These are phyloP conservation scores for Geodia barretti DNA, from an alignment of 37 sponge, comb jelly and placozoan genomes.

Conservation along the genomic window DNA sequence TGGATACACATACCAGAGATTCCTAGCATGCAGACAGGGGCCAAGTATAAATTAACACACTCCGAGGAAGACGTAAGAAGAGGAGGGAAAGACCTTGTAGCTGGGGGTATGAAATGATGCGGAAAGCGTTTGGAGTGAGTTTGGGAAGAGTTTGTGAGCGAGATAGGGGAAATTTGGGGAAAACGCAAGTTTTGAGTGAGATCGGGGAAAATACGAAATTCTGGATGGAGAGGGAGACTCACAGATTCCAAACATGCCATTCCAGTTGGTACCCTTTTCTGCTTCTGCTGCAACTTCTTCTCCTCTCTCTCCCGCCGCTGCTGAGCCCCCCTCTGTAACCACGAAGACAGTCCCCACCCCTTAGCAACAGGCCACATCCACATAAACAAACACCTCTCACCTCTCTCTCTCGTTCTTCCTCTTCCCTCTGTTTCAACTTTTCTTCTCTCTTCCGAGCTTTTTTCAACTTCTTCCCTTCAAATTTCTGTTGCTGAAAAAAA, in stretches of 20 bases:
- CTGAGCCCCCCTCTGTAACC: slow-evolving; percentile 18
- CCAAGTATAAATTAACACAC: too few species aligned
- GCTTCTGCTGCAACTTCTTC: background rate
- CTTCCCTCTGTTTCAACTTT: slow-evolving; percentile 54
- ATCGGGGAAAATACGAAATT: background rate
- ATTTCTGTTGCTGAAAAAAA: slow-evolving; percentile 62
- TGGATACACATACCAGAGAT: too few species aligned
- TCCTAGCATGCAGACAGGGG: too few species aligned
- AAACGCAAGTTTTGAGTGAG: background rate
- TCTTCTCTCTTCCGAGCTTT: slow-evolving; percentile 77
- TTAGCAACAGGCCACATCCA: background rate
- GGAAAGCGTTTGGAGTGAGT: too few species aligned
- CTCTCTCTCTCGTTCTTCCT: slow-evolving; percentile 54
- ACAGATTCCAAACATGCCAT: background rate
- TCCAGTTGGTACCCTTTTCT: background rate
- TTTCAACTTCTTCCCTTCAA: slow-evolving; percentile 78
- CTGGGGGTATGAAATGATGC: too few species aligned
- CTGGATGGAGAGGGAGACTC: too few species aligned
- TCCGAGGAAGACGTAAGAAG: too few species aligned
- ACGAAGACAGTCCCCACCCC: background rate
- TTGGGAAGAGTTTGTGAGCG: too few species aligned
- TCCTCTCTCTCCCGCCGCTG: slow-evolving; percentile 2
- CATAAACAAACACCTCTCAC: background rate
- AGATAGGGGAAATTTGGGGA: too few species aligned
- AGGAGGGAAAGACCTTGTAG: too few species aligned